phyloP scores from a whole-genome alignment of 2,888 invertebrate genomes.

The Aleiodes leptofemur region DNA sequence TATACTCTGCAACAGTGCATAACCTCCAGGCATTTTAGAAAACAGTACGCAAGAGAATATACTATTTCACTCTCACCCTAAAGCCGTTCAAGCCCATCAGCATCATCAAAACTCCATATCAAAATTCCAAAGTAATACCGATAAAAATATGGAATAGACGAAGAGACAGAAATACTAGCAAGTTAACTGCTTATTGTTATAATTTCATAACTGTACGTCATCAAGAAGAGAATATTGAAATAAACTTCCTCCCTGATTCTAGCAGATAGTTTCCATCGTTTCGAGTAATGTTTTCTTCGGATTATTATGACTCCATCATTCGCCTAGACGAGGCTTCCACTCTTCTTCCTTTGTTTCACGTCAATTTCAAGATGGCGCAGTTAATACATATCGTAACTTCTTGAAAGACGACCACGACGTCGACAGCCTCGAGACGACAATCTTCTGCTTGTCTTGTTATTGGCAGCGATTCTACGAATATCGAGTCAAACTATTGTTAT shows the following conservation, averaged over 20 bases:
- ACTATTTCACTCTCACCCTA: conserved; percentile 41
- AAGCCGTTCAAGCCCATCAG: conserved; percentile 51
- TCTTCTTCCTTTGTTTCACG: conserved; percentile 50
- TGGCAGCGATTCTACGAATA: not conserved
- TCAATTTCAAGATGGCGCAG: conserved; percentile 51
- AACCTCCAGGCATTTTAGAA: conserved; percentile 40
- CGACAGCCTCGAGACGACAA: conserved; percentile 38
- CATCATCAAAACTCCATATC: conserved; percentile 42
- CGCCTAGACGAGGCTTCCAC: conserved; percentile 28
- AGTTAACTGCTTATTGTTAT: conserved; percentile 56
- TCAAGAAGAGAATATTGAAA: conserved; percentile 20
- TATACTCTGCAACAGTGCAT: conserved; percentile 33
- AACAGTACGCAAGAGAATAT: conserved; percentile 43
- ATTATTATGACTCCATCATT: conserved; percentile 39
- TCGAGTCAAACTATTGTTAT: conserved; percentile 20
- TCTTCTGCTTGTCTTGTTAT: conserved; percentile 34
- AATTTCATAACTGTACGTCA: conserved; percentile 53
- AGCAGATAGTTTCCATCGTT: not conserved
- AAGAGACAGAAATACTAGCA: not conserved
- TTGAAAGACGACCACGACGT: conserved; percentile 49
- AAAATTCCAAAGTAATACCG: conserved; percentile 50
- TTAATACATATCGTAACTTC: conserved; percentile 54
- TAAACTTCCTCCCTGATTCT: conserved; percentile 33
- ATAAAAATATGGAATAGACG: conserved; percentile 56
- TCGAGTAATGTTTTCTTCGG: not conserved